A percentile compares a stretch with the other conserved stretches of the same genome.
Evolutionary conservation across 2,797 vertebrate genomes (phyloP).

Genomic region (Halcyon chelicuti): DNA sequence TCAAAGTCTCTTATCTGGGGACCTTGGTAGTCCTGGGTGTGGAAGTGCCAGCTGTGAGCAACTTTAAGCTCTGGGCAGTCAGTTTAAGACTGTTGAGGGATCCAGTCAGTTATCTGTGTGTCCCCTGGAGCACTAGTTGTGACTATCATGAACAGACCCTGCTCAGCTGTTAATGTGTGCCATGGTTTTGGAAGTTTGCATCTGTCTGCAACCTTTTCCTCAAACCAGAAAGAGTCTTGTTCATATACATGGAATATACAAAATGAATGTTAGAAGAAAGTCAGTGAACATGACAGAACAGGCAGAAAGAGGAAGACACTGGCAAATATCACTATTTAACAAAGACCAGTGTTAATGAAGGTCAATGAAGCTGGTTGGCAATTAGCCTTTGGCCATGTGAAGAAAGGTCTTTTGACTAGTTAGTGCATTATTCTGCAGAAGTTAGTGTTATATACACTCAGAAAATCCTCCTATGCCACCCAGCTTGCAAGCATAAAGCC

Average conservation of each 20-base stretch:
- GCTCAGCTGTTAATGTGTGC: background rate
- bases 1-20: background rate
- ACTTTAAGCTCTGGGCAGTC: background rate
- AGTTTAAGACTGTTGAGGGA: background rate
- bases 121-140: background rate
- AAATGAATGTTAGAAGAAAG: background rate
- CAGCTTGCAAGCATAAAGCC: constrained; percentile 71
- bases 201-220: background rate
- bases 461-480: constrained; percentile 63
- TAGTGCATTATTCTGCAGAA: constrained; percentile 19
- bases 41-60: background rate
- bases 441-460: constrained; percentile 1
- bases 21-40: background rate
- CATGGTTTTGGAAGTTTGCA: background rate
- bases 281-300: background rate
- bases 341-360: background rate
- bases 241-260: background rate
- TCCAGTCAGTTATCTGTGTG: background rate
- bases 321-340: background rate
- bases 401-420: constrained; percentile 1
- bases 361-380: constrained; percentile 9
- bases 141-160: background rate
- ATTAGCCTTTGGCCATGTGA: background rate
- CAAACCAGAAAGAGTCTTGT: background rate
- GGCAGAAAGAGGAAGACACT: background rate